A percentile compares a stretch with the other conserved stretches of the same genome.
Evolutionary conservation across 2,888 invertebrate genomes (phyloP).

Genomic region (Brenthis daphne): DNA sequence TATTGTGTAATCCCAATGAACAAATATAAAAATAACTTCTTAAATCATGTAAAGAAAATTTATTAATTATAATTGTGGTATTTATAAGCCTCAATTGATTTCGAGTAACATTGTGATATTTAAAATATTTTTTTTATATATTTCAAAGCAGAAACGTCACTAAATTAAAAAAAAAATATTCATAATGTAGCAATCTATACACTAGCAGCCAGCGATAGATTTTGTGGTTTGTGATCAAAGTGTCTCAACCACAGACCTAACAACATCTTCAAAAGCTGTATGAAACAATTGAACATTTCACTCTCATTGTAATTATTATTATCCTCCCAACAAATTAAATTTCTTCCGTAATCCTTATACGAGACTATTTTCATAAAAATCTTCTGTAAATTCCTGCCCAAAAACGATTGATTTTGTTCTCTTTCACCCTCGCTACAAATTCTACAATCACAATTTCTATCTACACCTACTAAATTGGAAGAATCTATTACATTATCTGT

Average conservation of each 20-base stretch:
- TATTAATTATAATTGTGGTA: constrained; percentile 4
- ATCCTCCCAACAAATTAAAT: constrained; percentile 64
- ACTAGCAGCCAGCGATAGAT: constrained; percentile 24
- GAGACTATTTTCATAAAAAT: constrained; percentile 61
- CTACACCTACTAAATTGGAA: constrained; percentile 62
- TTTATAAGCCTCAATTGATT: neutral
- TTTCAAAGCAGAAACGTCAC: neutral
- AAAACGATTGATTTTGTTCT: constrained; percentile 49
- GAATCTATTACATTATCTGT: constrained; percentile 48
- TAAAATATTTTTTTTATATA: neutral
- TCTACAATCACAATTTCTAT: constrained; percentile 70
- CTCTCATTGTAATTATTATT: constrained; percentile 64
- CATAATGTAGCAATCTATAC: neutral
- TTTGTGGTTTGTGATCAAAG: constrained; percentile 62
- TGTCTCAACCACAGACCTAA: constrained; percentile 77
- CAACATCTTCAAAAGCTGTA: constrained; percentile 70
- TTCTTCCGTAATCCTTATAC: constrained; percentile 55
- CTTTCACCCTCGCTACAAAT: constrained; percentile 63
- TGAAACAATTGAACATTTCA: constrained; percentile 69
- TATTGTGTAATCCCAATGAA: neutral
- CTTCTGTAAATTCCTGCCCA: constrained; percentile 58
- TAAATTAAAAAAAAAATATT: neutral
- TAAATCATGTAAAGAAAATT: constrained; percentile 3
- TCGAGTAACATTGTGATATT: too few relatives aligned
- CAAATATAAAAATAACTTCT: neutral